Evolutionary conservation across 1,140 invertebrate species (phyloP), one percentile per base, ranked within the genome.

Genomic region (Ectropis grisescens): DNA sequence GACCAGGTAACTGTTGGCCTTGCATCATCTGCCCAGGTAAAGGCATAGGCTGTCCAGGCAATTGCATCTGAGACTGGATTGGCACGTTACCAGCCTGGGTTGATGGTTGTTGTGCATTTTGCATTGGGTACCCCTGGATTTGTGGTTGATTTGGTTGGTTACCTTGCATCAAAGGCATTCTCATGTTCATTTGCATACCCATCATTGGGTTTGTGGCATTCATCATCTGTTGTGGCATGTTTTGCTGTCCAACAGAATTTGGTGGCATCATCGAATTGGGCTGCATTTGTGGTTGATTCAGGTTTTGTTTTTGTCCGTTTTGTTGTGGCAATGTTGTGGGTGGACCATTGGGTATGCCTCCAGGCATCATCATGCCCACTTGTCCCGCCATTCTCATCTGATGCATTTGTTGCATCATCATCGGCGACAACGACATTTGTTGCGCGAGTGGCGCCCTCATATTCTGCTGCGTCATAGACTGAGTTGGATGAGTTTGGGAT

Each of bases 141-240:
- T 27, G 48, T 19, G 16, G 16, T 3, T 19, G 37, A 29, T 58
- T 64, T 16, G 66, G 57, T 25, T 67, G 61, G 29, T 59, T 65
- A 1, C 58, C 64, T 47, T 60, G 64, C 56, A 69, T 59, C 5
- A 67, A 37, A 2, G 72, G 58, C 69, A 75, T 71, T 54, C 72
- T 61, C 68, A 80, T 75, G 37, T 80, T 80, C 64, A 80, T 64
- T 59, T 76, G 72, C 58, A 80, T 61, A 6, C 56, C 58, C 26
- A 57, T 42, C 52, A 70, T 61, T 8, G 64, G 55, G 30, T 71
- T 71, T 31, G 27, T 65, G 3, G 56, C 48, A 33, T 66, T 80
- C n/a, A 65, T 48, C 11, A 47, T 32, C 23, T 58, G 57, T 33
- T 69, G 69, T 7, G 31, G 36, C 32, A 62, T 58, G 41, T 53